Percentiles rank a stretch among this genome's conserved stretches.
phyloP scores from a whole-genome alignment of 2,797 vertebrate species.

The Gallinago nigripennis region DNA sequence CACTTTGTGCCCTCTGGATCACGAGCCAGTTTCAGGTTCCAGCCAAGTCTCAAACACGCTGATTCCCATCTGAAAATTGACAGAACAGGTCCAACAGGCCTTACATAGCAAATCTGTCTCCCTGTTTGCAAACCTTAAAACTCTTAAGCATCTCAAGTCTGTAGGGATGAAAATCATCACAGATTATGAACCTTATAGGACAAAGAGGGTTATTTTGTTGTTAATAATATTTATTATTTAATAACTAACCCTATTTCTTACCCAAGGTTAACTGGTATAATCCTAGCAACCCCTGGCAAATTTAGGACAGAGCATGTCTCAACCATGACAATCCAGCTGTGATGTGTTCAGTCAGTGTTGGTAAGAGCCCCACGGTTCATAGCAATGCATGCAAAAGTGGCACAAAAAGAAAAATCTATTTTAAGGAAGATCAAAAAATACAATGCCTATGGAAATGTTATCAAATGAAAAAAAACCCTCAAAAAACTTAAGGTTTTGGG shows the following conservation, averaged over 20 bases:
- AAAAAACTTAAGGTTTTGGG: not conserved
- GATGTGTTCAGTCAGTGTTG: not conserved
- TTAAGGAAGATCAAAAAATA: not conserved
- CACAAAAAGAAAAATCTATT: not conserved
- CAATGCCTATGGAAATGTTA: not conserved
- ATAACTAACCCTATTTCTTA: not conserved
- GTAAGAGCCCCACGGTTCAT: accelerated
- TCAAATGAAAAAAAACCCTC: not conserved
- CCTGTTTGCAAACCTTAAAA: not conserved
- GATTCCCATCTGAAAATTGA: not conserved
- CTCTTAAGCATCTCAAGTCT: not conserved
- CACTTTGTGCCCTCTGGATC: not conserved
- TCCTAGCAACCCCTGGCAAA: not conserved
- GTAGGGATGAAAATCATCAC: not conserved
- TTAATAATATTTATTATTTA: not conserved
- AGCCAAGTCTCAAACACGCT: not conserved
- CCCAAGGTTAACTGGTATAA: not conserved
- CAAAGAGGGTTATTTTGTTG: not conserved
- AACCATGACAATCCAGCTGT: not conserved
- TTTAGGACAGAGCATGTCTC: not conserved
- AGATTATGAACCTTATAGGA: not conserved
- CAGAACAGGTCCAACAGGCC: not conserved
- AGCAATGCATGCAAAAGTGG: accelerated
- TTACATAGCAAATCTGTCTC: not conserved
- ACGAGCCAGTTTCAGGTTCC: not conserved